Evolutionary conservation across 2,113 vertebrate genomes (phyloP), one percentile per base, ranked within the genome.

Genomic region (Nothoprocta pentlandii): DNA sequence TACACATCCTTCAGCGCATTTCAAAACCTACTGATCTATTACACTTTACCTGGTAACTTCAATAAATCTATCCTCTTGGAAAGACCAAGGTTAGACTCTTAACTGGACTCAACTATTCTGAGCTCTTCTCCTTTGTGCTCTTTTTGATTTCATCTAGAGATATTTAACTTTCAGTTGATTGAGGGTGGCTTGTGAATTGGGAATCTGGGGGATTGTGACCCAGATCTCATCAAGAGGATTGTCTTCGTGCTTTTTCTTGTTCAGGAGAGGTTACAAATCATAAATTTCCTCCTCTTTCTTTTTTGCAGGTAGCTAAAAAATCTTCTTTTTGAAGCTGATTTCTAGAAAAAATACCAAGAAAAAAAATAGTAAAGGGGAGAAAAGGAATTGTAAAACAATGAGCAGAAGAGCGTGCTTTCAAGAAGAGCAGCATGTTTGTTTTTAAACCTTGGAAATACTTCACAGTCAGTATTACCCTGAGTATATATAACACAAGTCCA

Each of bases 401-500:
- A 87, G 25, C 8, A 84, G 49, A 58, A 82, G 6, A 21, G 3
- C 9, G 3, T 4, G 7, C 41, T 76, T 68, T 64, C 15, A 4
- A 66, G 62, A 71, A 20, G 22, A 69, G 13, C 10, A 28, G 59
- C 23, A 5, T 28, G 4, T 30, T 30, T 28, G 12, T 2, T 77
- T 80, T 61, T 16, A 74, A 70, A 30, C 34, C 16, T 68, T 81
- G 75, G 28, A 75, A 47, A 32, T 66, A 23, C n/a, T 49, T 82
- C 0, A 4, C 9, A 28, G 23, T 16, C 44, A 3, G 0, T 51
- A 11, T 64, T 67, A 36, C 6, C 49, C 77, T 0, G 53, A 32
- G 30, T 36, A 8, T 16, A 9, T 12, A 17, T 25, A 51, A 51
- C 6, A 12, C 12, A 47, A 21, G 25, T 86, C 51, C 28, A 47